Percentiles rank a stretch among this genome's conserved stretches.
These are phyloP conservation scores for Eumacrocentrus americanus DNA, from an alignment of 2,888 invertebrate genomes.

Conservation along the genomic window DNA sequence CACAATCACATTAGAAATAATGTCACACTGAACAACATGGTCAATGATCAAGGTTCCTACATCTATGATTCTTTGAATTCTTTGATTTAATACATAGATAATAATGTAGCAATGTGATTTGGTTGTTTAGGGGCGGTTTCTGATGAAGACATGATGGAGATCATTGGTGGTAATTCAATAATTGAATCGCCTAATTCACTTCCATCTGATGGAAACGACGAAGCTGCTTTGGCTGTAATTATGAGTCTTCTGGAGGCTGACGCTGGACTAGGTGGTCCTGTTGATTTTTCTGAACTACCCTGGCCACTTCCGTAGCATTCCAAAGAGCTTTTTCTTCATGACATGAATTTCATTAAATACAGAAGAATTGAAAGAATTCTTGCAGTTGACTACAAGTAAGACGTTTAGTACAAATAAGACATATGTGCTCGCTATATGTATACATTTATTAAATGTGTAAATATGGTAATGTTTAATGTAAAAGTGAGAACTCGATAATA, in stretches of 20 bases:
- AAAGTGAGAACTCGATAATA: conserved; percentile 3
- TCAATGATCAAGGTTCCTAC: conserved; percentile 65
- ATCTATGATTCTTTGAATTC: no score
- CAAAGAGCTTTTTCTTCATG: neutral
- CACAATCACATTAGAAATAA: conserved; percentile 62
- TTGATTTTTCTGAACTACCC: conserved; percentile 84
- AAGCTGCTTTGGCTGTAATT: conserved; percentile 90
- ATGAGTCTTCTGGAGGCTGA: conserved; percentile 90
- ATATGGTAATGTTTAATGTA: conserved; percentile 1
- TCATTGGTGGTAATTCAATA: conserved; percentile 65
- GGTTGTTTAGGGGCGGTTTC: conserved; percentile 44
- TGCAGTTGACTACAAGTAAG: neutral
- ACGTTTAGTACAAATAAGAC: conserved; percentile 12
- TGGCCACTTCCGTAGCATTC: conserved; percentile 76
- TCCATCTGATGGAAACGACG: conserved; percentile 79
- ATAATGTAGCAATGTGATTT: no score
- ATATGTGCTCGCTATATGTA: neutral
- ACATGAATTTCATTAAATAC: neutral
- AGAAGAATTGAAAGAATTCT: neutral
- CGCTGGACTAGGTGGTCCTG: conserved; percentile 85
- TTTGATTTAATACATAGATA: no score
- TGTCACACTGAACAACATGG: conserved; percentile 61
- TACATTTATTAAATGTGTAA: conserved; percentile 17
- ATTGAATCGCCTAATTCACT: conserved; percentile 61
- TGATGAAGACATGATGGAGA: conserved; percentile 67